These are phyloP conservation scores for Globicephala melas DNA, from an alignment of 2,113 vertebrate genomes.

Conservation along the genomic window DNA sequence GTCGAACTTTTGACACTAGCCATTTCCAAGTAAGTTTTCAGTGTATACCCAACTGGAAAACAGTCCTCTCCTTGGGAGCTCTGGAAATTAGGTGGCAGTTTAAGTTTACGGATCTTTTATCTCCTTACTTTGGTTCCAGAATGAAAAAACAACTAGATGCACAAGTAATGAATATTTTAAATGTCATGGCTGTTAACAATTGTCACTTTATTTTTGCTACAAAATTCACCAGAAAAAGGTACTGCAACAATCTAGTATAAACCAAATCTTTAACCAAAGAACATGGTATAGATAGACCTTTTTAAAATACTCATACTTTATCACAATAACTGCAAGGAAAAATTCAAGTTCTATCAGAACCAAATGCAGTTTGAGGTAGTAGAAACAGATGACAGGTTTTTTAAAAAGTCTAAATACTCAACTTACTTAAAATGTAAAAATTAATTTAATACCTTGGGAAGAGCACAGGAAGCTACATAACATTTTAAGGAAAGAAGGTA, in stretches of 20 bases:
- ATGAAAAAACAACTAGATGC: conserved; percentile 66
- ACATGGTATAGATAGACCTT: conserved; percentile 70
- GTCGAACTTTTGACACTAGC: neutral
- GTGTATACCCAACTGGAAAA: conserved; percentile 1
- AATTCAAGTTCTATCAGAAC: conserved; percentile 68
- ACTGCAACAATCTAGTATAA: conserved; percentile 76
- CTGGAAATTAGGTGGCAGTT: conserved; percentile 12
- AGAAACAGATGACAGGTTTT: conserved; percentile 63
- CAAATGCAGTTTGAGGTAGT: conserved; percentile 77
- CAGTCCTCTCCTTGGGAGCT: neutral
- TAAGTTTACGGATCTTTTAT: conserved; percentile 6
- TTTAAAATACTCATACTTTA: conserved; percentile 74
- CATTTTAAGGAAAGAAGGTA: conserved; percentile 59
- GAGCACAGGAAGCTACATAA: conserved; percentile 30
- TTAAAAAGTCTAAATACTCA: neutral
- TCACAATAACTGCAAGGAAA: conserved; percentile 72
- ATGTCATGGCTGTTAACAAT: conserved; percentile 65
- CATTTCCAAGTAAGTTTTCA: neutral
- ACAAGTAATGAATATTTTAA: conserved; percentile 70
- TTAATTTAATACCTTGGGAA: conserved; percentile 52
- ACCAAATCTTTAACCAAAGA: conserved; percentile 71
- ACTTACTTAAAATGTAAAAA: conserved; percentile 61
- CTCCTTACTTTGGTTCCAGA: neutral
- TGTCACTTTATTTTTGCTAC: conserved; percentile 77
- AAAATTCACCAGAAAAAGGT: conserved; percentile 77